Percentiles rank a stretch among this genome's conserved stretches.
Conservation (phyloP, 2,888 invertebrate species). For the Fabriciana adippe region DNA sequence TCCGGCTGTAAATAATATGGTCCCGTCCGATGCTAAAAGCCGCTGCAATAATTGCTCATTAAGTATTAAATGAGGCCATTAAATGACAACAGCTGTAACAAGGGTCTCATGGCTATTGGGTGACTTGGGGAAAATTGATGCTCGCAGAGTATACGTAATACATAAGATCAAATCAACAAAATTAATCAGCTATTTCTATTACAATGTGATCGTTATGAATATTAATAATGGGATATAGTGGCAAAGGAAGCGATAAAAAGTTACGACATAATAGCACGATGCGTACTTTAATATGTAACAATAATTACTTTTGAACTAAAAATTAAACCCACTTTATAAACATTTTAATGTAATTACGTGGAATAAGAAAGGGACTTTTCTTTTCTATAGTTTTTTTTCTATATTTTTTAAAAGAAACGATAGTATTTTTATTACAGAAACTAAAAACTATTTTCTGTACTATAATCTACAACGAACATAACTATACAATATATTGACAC, state of each 20-base stretch:
- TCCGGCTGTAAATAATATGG: slow-evolving; percentile 63
- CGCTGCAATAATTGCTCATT: slow-evolving; percentile 68
- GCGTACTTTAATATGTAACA: too few species aligned
- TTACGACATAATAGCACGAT: too few species aligned
- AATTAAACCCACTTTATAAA: too few species aligned
- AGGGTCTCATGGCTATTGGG: slow-evolving; percentile 35
- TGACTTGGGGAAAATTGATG: slow-evolving; percentile 33
- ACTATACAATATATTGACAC: too few species aligned
- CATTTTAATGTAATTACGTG: background rate
- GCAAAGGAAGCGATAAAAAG: slow-evolving; percentile 2
- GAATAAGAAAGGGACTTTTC: too few species aligned
- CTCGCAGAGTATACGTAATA: slow-evolving; percentile 15
- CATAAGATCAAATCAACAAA: slow-evolving; percentile 20
- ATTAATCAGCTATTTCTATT: slow-evolving; percentile 25
- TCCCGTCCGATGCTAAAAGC: slow-evolving; percentile 64
- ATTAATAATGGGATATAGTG: slow-evolving; percentile 16
- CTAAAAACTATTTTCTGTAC: too few species aligned
- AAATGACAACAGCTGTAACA: slow-evolving; percentile 49
- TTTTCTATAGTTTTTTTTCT: too few species aligned
- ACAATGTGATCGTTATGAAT: slow-evolving; percentile 22
- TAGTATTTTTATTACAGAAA: too few species aligned
- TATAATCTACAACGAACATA: too few species aligned
- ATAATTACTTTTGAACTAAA: too few species aligned
- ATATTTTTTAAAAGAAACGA: too few species aligned
- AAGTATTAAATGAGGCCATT: slow-evolving; percentile 65